Evolutionary conservation across 64 coral and sea anemone species (phyloP), one percentile per base, ranked within the genome.

Genomic region (Pachyseris speciosa): DNA sequence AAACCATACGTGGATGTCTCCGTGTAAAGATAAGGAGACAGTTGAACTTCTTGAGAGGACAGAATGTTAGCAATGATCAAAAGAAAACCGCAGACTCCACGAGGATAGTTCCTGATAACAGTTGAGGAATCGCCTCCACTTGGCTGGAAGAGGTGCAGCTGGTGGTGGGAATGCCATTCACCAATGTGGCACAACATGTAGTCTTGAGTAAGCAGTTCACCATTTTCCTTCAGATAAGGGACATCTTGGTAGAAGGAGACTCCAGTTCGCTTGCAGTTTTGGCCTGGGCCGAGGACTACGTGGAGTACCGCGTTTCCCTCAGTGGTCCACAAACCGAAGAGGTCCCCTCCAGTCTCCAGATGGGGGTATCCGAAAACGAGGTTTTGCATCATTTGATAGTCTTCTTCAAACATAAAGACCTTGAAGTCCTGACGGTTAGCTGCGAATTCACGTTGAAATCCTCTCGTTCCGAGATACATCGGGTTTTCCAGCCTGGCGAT

Each of bases 101-200:
- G 16, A 20, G 92, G 92, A 48, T 83, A 94, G 75, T 94, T 88
- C 6, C 52, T 67, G 25, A 83, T n/a, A 20, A 94, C 64, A 31
- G 92, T 94, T 9, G 45, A 44, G 33, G 65, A 81, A 57, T 94
- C 91, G 16, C 92, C 92, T 42, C 33, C n/a, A 25, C 92, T 94
- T 51, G 92, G 92, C 61, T 63, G 25, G 17, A 78, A 75, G 24
- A 94, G 75, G 5, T 37, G 57, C 75, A 96, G 70, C 10, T 75
- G 72, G 27, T 96, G 89, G 55, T 96, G 94, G 1, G 94, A 96
- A 33, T 96, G 94, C 94, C 94, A 96, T 55, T 96, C 94, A 41
- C 94, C 94, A 67, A 96, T 92, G 70, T 96, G 94, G 67, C 84
- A 96, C 19, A 96, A 71, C 83, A 91, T 83, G 73, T 96, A 91